These are phyloP conservation scores for Helicoverpa armigera DNA, from an alignment of 1,140 invertebrate species.

Conservation along the genomic window DNA sequence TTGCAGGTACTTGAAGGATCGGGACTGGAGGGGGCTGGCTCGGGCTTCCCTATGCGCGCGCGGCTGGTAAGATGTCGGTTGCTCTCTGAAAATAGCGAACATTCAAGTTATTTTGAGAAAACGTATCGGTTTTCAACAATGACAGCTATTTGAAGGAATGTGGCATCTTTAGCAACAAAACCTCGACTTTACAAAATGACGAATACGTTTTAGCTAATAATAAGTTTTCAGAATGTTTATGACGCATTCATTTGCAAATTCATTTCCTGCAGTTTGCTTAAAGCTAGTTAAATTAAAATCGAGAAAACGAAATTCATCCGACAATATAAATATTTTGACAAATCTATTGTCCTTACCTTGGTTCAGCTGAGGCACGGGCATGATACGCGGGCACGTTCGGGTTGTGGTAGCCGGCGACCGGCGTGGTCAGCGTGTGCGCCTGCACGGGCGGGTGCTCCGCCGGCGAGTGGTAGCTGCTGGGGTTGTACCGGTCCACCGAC, in stretches of 20 bases:
- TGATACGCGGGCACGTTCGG: conserved; percentile 80
- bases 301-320: too few relatives aligned
- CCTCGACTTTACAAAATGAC: background rate
- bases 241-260: background rate
- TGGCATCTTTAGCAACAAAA: background rate
- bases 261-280: too few relatives aligned
- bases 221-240: background rate
- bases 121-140: conserved; percentile 19
- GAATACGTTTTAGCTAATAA: background rate
- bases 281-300: too few relatives aligned
- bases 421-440: conserved; percentile 71
- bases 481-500: conserved; percentile 82
- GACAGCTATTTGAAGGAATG: conserved; percentile 18
- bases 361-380: conserved; percentile 80
- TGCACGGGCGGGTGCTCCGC: conserved; percentile 79
- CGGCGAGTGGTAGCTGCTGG: conserved; percentile 76
- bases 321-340: too few relatives aligned
- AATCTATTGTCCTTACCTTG: conserved; percentile 69
- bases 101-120: conserved; percentile 41
- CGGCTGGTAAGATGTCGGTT: conserved; percentile 72
- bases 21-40: conserved; percentile 81
- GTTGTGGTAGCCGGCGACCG: conserved; percentile 76
- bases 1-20: conserved; percentile 86
- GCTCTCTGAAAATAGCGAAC: conserved; percentile 79
- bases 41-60: conserved; percentile 69